A percentile compares a stretch with the other conserved stretches of the same genome.
phyloP scores from a whole-genome alignment of 2,888 invertebrate genomes.

The Sthenelais limicola region DNA sequence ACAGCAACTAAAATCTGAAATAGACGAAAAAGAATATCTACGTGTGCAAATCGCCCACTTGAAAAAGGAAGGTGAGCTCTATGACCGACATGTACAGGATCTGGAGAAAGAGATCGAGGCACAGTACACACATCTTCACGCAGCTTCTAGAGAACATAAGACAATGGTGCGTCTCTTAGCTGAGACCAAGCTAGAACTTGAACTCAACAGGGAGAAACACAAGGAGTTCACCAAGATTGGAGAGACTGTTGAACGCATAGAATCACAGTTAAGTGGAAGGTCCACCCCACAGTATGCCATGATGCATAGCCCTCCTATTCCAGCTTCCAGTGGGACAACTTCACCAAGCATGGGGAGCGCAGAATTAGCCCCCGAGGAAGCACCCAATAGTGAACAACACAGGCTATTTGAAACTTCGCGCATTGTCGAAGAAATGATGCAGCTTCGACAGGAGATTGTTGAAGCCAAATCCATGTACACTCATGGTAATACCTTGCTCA shows the following conservation, averaged over 20 bases:
- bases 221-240: constrained; percentile 31
- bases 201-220: constrained; percentile 36
- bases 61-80: constrained; percentile 35
- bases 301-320: background rate
- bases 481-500: background rate
- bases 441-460: constrained; percentile 13
- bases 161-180: constrained; percentile 23
- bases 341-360: background rate
- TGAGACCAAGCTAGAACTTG: constrained; percentile 39
- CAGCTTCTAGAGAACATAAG: constrained; percentile 23
- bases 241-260: constrained; percentile 22
- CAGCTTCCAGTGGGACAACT: background rate
- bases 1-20: constrained; percentile 6
- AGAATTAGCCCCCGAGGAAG: no score
- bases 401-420: constrained; percentile 9
- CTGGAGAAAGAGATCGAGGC: constrained; percentile 34
- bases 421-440: constrained; percentile 13
- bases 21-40: constrained; percentile 24
- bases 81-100: constrained; percentile 25
- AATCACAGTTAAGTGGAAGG: constrained; percentile 29
- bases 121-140: constrained; percentile 25
- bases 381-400: no score
- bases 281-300: constrained; percentile 21
- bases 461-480: constrained; percentile 32
- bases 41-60: constrained; percentile 28